Base-by-base conservation (phyloP, 1,140 invertebrate genomes). In the Mamestra configurata region DNA sequence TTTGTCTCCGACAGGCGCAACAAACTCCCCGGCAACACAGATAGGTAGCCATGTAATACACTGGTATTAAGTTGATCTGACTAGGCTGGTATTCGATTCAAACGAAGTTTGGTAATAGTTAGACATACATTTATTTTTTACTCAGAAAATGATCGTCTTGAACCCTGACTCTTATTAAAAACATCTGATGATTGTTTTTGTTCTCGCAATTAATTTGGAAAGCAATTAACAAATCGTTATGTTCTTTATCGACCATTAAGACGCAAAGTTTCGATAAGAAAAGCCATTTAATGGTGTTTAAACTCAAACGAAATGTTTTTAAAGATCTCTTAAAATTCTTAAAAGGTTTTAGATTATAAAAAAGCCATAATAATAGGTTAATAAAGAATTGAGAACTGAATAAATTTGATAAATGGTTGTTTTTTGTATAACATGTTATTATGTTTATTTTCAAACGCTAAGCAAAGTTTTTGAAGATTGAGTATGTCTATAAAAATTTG, bases 211-310 rank as follows among this genome's bases (percentile, higher is more conserved):
- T 72, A 72, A 72, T 72, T 55, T 72, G 70, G 31, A 72, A 72
- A 72, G 70, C 46, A 72, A 72, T 72, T 72, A 72, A 37, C 70
- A 72, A 53, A 37, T 72, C 70, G 70, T 72, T 53, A 55, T 20
- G 46, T 55, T 37, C 70, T 72, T 72, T 57, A 72, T 55, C 70
- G 70, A 22, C 70, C 70, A 72, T 72, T 72, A 72, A 53, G 49
- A 55, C n/a, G 4, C 8, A 72, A 72, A 55, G n/a, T 72, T 70
- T 57, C 49, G 8, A 35, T 55, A 72, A 72, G 15, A 72, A 55
- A 22, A 57, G 0, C 70, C 31, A 72, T 37, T n/a, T 72, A 46
- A 35, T 20, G 49, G 24, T 72, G n/a, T 53, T 27, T 37, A 27
- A 46, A 55, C 22, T 55, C 46, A 53, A 55, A 55, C 31, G 55